Conservation (phyloP, 2,888 invertebrate genomes). For the Omphaloscelis lunosa region DNA sequence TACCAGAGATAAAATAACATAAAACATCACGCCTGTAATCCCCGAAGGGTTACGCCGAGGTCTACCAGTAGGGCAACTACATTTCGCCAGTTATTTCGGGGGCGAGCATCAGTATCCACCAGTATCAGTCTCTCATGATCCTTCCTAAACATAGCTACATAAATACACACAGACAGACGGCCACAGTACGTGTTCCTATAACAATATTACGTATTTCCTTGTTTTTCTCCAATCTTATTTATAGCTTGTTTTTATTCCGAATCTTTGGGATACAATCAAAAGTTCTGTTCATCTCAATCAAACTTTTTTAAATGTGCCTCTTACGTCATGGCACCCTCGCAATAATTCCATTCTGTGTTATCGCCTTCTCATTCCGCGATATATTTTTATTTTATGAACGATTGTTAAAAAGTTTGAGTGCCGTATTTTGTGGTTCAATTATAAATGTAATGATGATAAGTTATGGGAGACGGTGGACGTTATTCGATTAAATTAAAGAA, state of each 20-base stretch:
- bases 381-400: conserved; percentile 78
- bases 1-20: too few relatives aligned
- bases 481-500: not conserved
- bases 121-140: too few relatives aligned
- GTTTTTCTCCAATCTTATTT: conserved; percentile 75
- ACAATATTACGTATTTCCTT: conserved; percentile 60
- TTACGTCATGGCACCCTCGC: conserved; percentile 72
- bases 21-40: too few relatives aligned
- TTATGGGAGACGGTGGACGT: not conserved
- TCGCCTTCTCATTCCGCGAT: conserved; percentile 83
- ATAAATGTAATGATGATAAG: conserved; percentile 47
- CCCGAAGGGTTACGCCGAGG: too few relatives aligned
- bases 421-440: conserved; percentile 58
- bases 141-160: too few relatives aligned
- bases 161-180: conserved; percentile 14
- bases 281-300: conserved; percentile 85
- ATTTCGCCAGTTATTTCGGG: too few relatives aligned
- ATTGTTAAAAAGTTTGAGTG: conserved; percentile 74
- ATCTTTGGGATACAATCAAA: conserved; percentile 88
- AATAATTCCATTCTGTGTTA: conserved; percentile 83
- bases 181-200: conserved; percentile 28
- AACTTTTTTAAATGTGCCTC: conserved; percentile 87
- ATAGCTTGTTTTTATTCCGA: conserved; percentile 80
- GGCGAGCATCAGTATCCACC: too few relatives aligned
- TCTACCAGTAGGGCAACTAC: too few relatives aligned